Evolutionary conservation across 2,888 invertebrate genomes (phyloP), one percentile per base, ranked within the genome.

Genomic region (Cinara cedri): DNA sequence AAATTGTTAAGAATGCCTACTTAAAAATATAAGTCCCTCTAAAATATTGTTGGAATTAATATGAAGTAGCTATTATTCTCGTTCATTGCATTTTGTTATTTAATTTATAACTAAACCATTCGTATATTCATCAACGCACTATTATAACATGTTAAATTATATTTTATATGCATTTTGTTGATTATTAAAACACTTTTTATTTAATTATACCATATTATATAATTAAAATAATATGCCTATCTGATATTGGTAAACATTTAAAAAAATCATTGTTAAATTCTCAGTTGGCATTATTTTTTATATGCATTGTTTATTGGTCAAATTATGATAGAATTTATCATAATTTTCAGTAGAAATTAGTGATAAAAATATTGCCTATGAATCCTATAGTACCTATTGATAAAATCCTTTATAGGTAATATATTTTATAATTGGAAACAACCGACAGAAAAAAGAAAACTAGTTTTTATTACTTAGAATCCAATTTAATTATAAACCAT

Each of bases 11-110:
- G 34, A 74, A 63, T 51, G 34, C 51, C 62, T 74, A 62, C 26
- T 72, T 62, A 34, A 62, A 74, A 42, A 13, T 9, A 3, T 72
- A 11, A 46, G 24, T 26, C 13, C 26, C n/a, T 0, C 51, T 72
- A 26, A 46, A 46, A 14, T 46, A 57, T 19, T 24, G 46, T 46
- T 60, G 26, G 26, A 72, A 60, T 8, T 10, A 46, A 60, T 26
- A 46, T 60, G 57, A 42, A 74, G 34, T 74, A 74, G 72, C 19
- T 34, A 14, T 49, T 60, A 10, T 63, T 74, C 51, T 24, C 21
- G 24, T 54, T 51, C 21, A 54, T 63, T 63, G 42, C 54, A 24
- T 75, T n/a, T n/a, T 75, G 74, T 75, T 75, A 75, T 75, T 75
- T 75, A 65, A 65, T 75, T 63, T 75, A 54, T 75, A 75, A 44